Base-by-base conservation (phyloP, 2,888 invertebrate genomes). In the Caenorhabditis sulstoni region DNA sequence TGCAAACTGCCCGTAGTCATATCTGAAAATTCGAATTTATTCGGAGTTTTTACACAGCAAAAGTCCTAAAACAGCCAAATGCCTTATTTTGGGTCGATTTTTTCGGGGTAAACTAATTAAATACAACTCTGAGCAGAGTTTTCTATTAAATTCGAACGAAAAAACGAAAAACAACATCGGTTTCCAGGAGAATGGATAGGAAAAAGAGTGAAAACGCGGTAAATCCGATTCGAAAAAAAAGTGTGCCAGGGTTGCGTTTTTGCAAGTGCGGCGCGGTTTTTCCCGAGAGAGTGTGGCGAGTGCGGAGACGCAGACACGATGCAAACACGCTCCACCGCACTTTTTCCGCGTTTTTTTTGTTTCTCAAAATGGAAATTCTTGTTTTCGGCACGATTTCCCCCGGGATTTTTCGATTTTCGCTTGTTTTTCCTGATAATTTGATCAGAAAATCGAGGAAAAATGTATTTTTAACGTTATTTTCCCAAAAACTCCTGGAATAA, bases 1-100 rank as follows among this genome's bases (percentile, higher is more conserved):
- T 76, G 73, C 39, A 71, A 68, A 50, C 74, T 70, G 12, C 52
- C 81, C 80, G 65, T 65, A 50, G 77, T 78, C 77, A 78, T 78
- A 20, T 59, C 70, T 70, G 55, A 35, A 70, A 64, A n/a, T 20
- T 44, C n/a, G n/a, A 29, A 29, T 29, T n/a, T n/a, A n/a, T n/a
- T n/a, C n/a, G n/a, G 29, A 29, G 7, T 29, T 29, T 29, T 29
- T 29, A 5, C 4, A 29, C 29, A 29, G 29, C 4, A 29, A 29
- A 29, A 29, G 3, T 41, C 41, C 41, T 41, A 41, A 41, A 41
- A 8, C 14, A 14, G 3, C 8, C 3, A 55, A 50, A 50, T 41
- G 2, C 7, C 2, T 11, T 3, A 14, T 8, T 41, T 41, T 41
- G 41, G 11, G 41, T 12, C 3, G 11, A n/a, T 49, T 49, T 49